phyloP scores from a whole-genome alignment of 2,888 invertebrate genomes.

The Allygus modestus region DNA sequence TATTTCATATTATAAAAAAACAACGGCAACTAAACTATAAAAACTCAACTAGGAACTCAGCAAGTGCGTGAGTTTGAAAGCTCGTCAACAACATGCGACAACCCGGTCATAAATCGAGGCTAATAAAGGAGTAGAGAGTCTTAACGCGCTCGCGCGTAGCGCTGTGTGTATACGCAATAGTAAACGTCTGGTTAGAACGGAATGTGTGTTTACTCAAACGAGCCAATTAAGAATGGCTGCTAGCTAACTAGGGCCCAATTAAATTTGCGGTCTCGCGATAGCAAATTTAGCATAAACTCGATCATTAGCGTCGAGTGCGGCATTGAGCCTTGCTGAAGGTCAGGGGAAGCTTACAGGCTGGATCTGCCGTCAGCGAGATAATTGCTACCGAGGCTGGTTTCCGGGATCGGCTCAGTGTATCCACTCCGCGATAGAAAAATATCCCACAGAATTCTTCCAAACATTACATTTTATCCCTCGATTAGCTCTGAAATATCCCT shows the following conservation, averaged over 20 bases:
- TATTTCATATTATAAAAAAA: no score
- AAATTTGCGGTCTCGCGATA: neutral
- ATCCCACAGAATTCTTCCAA: no score
- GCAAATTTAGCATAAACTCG: constrained; percentile 29
- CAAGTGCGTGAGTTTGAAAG: no score
- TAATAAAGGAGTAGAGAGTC: constrained; percentile 11
- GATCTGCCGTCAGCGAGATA: no score
- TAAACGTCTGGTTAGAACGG: neutral
- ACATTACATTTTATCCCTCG: no score
- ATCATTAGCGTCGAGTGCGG: neutral
- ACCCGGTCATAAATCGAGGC: neutral
- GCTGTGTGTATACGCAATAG: neutral
- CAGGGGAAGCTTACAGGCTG: neutral
- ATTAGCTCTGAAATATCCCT: no score
- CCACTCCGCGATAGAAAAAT: no score
- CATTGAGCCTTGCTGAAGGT: neutral
- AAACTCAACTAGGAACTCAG: no score
- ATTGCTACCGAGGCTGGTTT: no score
- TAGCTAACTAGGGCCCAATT: constrained; percentile 33
- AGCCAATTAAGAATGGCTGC: constrained; percentile 20
- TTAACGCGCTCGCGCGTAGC: neutral
- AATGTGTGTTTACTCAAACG: constrained; percentile 31
- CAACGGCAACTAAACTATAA: no score
- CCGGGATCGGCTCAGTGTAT: no score
- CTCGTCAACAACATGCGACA: no score